phyloP scores from a whole-genome alignment of 2,797 vertebrate genomes.

The Cyclopterus lumpus region DNA sequence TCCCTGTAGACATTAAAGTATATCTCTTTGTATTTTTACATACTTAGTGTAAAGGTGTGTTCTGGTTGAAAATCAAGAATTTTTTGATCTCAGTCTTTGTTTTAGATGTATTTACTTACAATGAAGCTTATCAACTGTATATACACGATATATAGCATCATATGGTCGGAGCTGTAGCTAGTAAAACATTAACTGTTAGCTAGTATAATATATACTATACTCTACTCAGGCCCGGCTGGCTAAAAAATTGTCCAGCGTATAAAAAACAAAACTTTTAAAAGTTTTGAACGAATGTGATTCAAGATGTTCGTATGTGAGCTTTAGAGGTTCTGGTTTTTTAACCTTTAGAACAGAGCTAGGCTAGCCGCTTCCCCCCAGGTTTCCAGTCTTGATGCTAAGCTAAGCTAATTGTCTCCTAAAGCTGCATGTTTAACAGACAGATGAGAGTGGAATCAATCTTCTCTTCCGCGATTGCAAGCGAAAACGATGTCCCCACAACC shows the following conservation, averaged over 20 bases:
- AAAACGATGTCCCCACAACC: background rate
- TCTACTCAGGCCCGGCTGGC: no score
- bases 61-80: background rate
- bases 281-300: background rate
- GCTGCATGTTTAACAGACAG: background rate
- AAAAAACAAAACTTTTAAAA: no score
- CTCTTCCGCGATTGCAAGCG: background rate
- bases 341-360: background rate
- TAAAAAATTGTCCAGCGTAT: no score
- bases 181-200: no score
- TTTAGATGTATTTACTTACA: background rate
- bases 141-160: no score
- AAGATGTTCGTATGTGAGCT: background rate
- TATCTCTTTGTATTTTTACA: background rate
- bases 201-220: no score
- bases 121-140: background rate
- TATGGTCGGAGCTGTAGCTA: no score
- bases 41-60: background rate
- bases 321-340: background rate
- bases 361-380: background rate
- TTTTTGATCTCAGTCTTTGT: no score
- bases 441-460: background rate
- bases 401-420: background rate
- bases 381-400: slow-evolving; percentile 1
- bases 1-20: no score